Evolutionary conservation across 2,113 vertebrate species (phyloP).

Genomic region (Micromys minutus): DNA sequence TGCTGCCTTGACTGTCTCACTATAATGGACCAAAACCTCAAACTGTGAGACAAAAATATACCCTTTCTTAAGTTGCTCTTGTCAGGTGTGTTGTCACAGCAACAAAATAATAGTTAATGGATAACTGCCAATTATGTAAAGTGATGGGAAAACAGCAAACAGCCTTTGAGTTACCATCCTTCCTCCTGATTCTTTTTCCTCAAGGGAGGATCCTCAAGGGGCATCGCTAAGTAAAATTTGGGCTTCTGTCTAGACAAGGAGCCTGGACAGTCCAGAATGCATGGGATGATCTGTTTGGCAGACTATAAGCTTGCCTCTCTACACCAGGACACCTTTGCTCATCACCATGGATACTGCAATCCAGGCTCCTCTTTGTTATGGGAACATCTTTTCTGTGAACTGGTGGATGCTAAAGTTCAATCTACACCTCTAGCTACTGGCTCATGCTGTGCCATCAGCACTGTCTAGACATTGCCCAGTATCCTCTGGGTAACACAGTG

Average conservation of each 20-base stretch:
- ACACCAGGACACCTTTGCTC: neutral
- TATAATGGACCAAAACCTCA: no score
- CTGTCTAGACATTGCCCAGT: neutral
- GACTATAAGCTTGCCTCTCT: neutral
- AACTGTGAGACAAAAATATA: neutral
- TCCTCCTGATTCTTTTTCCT: neutral
- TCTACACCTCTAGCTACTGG: neutral
- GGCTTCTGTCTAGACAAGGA: neutral
- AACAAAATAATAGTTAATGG: no score
- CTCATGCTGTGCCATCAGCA: neutral
- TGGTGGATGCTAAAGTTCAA: accelerated
- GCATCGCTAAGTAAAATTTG: neutral
- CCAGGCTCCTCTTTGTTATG: neutral
- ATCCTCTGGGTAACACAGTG: neutral
- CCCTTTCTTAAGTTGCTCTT: no score
- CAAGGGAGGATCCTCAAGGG: neutral
- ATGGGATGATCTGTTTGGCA: neutral
- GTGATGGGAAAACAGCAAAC: accelerated
- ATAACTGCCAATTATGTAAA: no score
- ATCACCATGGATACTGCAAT: accelerated
- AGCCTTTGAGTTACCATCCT: neutral
- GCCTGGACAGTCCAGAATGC: no score
- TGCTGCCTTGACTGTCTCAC: neutral
- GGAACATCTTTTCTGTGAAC: neutral
- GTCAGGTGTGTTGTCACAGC: neutral